Conservation (phyloP, 2,797 vertebrate species). For the Sebastes melanostomus region DNA sequence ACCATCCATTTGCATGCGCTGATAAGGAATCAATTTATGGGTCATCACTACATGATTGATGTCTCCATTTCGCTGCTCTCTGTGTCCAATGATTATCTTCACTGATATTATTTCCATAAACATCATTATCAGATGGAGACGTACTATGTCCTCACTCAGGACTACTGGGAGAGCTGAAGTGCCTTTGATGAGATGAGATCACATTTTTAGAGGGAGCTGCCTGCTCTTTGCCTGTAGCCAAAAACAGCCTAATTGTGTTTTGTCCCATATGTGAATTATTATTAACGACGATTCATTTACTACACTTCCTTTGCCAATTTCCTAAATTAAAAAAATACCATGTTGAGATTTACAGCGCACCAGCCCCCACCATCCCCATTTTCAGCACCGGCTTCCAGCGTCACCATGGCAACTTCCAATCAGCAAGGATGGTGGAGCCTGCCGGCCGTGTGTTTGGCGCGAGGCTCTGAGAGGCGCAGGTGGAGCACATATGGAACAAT, state of each 20-base stretch:
- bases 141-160: conserved; percentile 67
- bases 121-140: conserved; percentile 68
- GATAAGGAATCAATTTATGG: conserved; percentile 68
- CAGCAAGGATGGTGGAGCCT: conserved; percentile 72
- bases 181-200: conserved; percentile 83
- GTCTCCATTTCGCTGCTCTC: conserved; percentile 60
- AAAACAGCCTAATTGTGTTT: conserved; percentile 80
- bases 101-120: conserved; percentile 76
- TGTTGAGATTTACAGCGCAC: conserved; percentile 76
- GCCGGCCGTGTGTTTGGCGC: conserved; percentile 80
- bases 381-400: conserved; percentile 72
- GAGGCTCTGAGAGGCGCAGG: conserved; percentile 82
- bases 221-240: conserved; percentile 78
- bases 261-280: conserved; percentile 85
- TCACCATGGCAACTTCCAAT: conserved; percentile 85
- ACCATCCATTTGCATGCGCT: conserved; percentile 38
- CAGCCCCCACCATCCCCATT: conserved; percentile 36
- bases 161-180: conserved; percentile 75
- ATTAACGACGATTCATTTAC: conserved; percentile 86
- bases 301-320: conserved; percentile 84
- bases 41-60: conserved; percentile 59
- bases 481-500: conserved; percentile 88
- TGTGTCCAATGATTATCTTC: conserved; percentile 66
- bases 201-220: conserved; percentile 69
- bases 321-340: conserved; percentile 84